phyloP scores from a whole-genome alignment of 2,888 invertebrate species.

The Himalopsyche anomala region DNA sequence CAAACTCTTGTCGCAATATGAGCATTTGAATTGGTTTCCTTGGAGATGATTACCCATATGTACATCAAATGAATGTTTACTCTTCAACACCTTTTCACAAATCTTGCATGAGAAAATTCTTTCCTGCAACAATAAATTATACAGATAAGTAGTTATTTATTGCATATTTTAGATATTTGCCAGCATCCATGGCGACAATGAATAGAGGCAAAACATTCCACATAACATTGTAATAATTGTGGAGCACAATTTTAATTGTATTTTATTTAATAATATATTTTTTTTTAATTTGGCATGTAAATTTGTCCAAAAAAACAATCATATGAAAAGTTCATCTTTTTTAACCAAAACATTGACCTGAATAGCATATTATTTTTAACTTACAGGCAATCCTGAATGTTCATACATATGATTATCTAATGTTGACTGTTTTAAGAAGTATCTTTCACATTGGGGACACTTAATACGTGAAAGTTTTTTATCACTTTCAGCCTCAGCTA shows the following conservation, averaged over 20 bases:
- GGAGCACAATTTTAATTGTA: too few species aligned
- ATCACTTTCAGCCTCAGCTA: background rate
- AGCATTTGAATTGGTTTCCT: constrained; percentile 44
- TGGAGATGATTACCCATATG: constrained; percentile 37
- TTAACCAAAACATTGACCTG: background rate
- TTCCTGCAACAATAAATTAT: background rate
- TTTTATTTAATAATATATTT: too few species aligned
- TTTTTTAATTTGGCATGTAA: too few species aligned
- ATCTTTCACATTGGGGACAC: constrained; percentile 24
- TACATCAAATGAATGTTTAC: background rate
- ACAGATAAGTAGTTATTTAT: background rate
- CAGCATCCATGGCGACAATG: too few species aligned
- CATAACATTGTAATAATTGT: too few species aligned
- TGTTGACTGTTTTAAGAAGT: constrained; percentile 7
- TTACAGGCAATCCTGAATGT: background rate
- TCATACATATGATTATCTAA: constrained; percentile 23
- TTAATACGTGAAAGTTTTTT: background rate
- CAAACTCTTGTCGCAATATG: constrained; percentile 29
- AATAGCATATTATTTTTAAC: background rate
- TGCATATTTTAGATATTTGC: too few species aligned
- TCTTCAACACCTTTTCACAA: constrained; percentile 39
- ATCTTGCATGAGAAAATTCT: constrained; percentile 22
- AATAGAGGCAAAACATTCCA: too few species aligned
- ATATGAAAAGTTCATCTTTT: background rate
- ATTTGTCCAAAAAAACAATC: too few species aligned